phyloP scores from a whole-genome alignment of 1,140 invertebrate genomes.

The Bombus fervidus region DNA sequence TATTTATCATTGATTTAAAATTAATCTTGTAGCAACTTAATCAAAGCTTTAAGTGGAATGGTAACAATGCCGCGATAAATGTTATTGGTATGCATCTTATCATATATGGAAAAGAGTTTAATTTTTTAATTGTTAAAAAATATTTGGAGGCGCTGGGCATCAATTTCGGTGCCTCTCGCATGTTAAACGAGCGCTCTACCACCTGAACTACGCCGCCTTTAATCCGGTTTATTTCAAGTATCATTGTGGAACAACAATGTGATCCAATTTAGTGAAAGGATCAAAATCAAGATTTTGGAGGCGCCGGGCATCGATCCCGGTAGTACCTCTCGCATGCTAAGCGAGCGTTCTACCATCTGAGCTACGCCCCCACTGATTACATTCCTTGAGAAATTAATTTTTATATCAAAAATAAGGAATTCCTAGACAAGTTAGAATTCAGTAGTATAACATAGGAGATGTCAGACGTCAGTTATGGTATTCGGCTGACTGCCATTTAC shows the following conservation, averaged over 20 bases:
- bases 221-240: constrained; percentile 2
- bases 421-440: not conserved
- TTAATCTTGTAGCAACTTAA: not conserved
- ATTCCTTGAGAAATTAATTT: not conserved
- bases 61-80: not conserved
- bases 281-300: constrained; percentile 79
- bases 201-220: constrained; percentile 87
- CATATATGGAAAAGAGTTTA: not conserved
- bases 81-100: too few species aligned
- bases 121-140: constrained; percentile 40
- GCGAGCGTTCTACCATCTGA: constrained; percentile 94
- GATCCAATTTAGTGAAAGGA: constrained; percentile 55
- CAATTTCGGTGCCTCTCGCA: constrained; percentile 93
- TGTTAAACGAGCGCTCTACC: constrained; percentile 94
- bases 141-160: constrained; percentile 89
- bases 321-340: constrained; percentile 94
- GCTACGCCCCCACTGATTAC: constrained; percentile 82
- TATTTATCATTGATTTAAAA: not conserved
- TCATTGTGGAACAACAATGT: not conserved
- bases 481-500: too few species aligned
- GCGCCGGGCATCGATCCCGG: constrained; percentile 92
- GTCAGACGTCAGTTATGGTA: not conserved
- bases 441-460: constrained; percentile 3
- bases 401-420: not conserved
- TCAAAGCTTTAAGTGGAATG: not conserved